Evolutionary conservation across 2,113 vertebrate species (phyloP), one percentile per base, ranked within the genome.

Genomic region (Beaufortia kweichowensis): DNA sequence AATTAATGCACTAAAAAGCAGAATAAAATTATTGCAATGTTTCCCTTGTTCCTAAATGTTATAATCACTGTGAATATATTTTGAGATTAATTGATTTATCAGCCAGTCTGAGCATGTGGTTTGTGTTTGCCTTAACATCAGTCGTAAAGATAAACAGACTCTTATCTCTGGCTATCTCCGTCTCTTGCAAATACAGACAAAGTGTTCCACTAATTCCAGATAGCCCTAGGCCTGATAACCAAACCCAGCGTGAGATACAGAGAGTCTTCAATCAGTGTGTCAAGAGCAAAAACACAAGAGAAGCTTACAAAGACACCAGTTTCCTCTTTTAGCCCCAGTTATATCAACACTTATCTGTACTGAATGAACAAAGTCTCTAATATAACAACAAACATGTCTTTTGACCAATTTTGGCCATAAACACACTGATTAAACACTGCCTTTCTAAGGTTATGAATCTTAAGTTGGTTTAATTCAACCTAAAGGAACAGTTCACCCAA

Each of bases 121-220:
- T 46, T 48, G 48, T 68, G 35, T 24, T 48, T 70, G 64, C 60
- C 21, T 33, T 69, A 55, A 15, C 35, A 29, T 68, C 14, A 56
- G n/a, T 15, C 1, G 21, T 7, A 6, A 41, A 35, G 53, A 67
- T 69, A 56, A 69, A 61, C 33, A 9, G 5, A 17, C 21, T 17
- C 10, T 46, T 41, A 60, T 76, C 29, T 71, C 31, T 68, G 72
- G n/a, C 48, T 50, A 50, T 53, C 48, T 53, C 48, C 15, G 48
- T n/a, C 48, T n/a, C 48, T 8, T 21, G 48, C 65, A 24, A 69
- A 71, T 17, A 23, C 11, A 66, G 67, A 35, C 65, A 70, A 75
- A 75, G 72, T 65, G 59, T 35, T 76, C 59, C 28, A 28, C 39
- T 70, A 63, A 76, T 62, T 31, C 79, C 48, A 46, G 24, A 33